These are phyloP conservation scores for Elgaria multicarinata DNA, from an alignment of 2,113 vertebrate genomes.

Conservation along the genomic window DNA sequence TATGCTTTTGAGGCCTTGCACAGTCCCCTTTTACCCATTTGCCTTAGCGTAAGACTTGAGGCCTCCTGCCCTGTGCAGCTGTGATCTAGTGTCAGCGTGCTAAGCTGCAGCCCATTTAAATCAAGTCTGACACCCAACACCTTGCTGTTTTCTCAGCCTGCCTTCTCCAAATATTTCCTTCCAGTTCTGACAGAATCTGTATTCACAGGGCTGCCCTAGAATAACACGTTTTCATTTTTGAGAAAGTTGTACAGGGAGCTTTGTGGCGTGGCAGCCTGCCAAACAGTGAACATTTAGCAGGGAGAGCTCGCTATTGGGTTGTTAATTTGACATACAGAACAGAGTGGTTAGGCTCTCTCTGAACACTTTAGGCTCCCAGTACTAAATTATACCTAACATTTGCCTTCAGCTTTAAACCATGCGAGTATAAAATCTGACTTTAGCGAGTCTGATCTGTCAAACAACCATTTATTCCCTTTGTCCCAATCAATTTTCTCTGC, in stretches of 20 bases:
- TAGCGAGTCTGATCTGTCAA: conserved; percentile 64
- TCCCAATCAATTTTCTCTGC: conserved; percentile 72
- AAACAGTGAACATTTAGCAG: conserved; percentile 65
- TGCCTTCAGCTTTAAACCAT: conserved; percentile 59
- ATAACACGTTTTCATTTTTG: conserved; percentile 79
- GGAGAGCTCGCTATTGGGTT: conserved; percentile 60
- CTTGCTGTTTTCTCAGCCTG: conserved; percentile 76
- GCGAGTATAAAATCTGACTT: conserved; percentile 66
- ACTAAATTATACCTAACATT: conserved; percentile 75
- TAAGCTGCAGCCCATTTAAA: conserved; percentile 72
- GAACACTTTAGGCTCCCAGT: conserved; percentile 50
- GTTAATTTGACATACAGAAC: conserved; percentile 72
- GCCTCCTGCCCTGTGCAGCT: conserved; percentile 34
- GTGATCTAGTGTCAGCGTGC: conserved; percentile 31
- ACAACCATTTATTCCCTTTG: conserved; percentile 58
- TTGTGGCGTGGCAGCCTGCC: conserved; percentile 80
- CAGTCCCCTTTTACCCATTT: conserved; percentile 20
- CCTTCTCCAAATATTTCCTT: conserved; percentile 74
- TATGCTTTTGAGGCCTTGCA: background rate
- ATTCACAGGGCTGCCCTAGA: conserved; percentile 67
- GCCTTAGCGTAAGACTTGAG: background rate
- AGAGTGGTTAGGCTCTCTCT: conserved; percentile 59
- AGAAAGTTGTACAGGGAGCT: conserved; percentile 63
- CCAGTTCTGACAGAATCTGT: conserved; percentile 72
- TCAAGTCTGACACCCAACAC: conserved; percentile 75